Conservation (phyloP, 2,797 vertebrate genomes). For the Aldrovandia affinis region DNA sequence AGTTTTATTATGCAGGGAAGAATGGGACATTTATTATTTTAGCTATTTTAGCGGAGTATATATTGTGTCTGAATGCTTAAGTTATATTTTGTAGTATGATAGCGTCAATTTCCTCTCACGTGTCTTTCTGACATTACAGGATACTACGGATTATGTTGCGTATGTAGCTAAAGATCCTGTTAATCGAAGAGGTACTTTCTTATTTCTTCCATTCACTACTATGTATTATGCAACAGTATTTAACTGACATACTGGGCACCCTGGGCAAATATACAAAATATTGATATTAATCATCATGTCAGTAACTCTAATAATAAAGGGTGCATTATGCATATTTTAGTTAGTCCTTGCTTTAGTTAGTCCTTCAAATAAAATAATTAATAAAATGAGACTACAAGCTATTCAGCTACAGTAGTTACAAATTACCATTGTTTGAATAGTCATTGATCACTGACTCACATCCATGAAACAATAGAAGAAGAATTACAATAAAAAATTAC, state of each 20-base stretch:
- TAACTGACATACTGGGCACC: background rate
- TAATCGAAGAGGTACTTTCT: constrained; percentile 91
- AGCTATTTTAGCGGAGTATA: background rate
- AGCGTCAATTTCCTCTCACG: background rate
- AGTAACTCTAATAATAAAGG: background rate
- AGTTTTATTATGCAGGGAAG: background rate
- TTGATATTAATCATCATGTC: too few species aligned
- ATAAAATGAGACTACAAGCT: background rate
- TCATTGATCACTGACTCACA: too few species aligned
- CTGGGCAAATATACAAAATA: too few species aligned
- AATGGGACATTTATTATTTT: background rate
- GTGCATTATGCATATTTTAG: background rate
- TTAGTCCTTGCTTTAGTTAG: background rate
- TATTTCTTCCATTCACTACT: too few species aligned
- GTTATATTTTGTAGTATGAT: background rate
- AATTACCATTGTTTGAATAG: background rate
- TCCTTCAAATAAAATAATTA: background rate
- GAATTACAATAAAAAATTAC: too few species aligned
- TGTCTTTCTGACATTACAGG: constrained; percentile 67
- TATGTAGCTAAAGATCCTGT: constrained; percentile 99
- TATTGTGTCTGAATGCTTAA: background rate
- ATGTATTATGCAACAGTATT: background rate
- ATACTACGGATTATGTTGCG: constrained; percentile 95
- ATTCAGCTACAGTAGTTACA: background rate
- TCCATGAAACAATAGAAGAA: too few species aligned